Evolutionary conservation across 2,888 invertebrate genomes (phyloP).

Genomic region (Amiota mariae): DNA sequence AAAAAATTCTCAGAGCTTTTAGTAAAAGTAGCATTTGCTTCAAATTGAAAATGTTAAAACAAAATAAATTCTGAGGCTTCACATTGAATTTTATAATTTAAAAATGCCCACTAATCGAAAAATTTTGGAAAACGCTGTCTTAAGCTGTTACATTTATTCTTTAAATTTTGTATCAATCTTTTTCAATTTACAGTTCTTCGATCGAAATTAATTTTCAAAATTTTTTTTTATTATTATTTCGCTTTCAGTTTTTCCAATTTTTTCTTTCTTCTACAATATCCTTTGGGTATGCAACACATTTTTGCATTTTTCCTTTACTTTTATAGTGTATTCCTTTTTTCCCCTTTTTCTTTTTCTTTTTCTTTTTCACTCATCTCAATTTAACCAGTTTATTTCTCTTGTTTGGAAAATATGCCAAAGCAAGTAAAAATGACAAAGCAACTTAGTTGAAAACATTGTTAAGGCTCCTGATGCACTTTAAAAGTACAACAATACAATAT

Average conservation of each 20-base stretch:
- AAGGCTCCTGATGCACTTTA: background rate
- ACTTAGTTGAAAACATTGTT: background rate
- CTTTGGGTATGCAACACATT: constrained; percentile 10
- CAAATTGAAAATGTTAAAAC: no score
- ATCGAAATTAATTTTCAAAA: background rate
- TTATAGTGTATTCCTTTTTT: background rate
- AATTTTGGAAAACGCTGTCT: no score
- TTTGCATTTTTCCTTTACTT: background rate
- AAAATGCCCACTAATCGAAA: no score
- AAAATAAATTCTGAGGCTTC: no score
- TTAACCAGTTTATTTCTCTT: background rate
- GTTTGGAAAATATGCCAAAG: background rate
- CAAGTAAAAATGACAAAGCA: constrained; percentile 14
- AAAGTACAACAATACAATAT: background rate
- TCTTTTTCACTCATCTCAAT: background rate
- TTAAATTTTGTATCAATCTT: no score
- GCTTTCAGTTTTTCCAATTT: background rate
- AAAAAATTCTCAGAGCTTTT: no score
- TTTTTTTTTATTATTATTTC: background rate
- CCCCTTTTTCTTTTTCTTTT: background rate
- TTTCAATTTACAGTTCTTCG: no score
- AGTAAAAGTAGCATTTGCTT: no score
- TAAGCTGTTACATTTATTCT: no score
- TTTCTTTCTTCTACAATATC: background rate
- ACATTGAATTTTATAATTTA: no score